phyloP scores from a whole-genome alignment of 2,797 vertebrate species.

The Lithobates pipiens region DNA sequence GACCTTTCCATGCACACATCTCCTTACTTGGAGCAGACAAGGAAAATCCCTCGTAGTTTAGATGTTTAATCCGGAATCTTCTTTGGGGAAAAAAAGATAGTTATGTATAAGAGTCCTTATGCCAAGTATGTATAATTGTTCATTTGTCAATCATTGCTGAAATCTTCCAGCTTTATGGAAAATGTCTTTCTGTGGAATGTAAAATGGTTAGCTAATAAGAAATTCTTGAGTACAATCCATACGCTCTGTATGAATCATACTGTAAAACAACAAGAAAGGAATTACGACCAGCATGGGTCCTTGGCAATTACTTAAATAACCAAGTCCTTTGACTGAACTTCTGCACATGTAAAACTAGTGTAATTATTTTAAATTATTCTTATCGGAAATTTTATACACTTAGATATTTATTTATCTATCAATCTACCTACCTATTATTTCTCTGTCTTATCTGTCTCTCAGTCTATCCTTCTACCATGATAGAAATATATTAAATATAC shows the following conservation, averaged over 20 bases:
- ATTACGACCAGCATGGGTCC: not conserved
- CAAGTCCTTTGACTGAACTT: not conserved
- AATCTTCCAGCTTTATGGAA: not conserved
- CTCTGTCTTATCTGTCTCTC: not conserved
- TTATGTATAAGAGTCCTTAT: not conserved
- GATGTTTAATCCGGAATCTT: not conserved
- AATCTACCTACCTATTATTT: not conserved
- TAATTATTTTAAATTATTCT: not conserved
- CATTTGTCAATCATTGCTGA: not conserved
- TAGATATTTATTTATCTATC: not conserved
- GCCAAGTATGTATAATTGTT: not conserved
- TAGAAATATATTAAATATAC: not conserved
- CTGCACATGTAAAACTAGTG: not conserved
- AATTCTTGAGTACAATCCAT: not conserved
- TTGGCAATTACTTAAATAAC: not conserved
- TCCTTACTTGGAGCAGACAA: slow-evolving; percentile 7
- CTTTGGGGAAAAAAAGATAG: not conserved
- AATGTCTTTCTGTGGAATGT: not conserved
- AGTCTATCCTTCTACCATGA: not conserved
- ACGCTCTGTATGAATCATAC: not conserved
- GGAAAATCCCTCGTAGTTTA: slow-evolving; percentile 28
- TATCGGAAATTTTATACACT: not conserved
- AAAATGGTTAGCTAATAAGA: not conserved
- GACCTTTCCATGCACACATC: slow-evolving; percentile 30
- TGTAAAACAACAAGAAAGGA: not conserved